Evolutionary conservation across 2,888 invertebrate species (phyloP).

Genomic region (Chloroclystis v-ata): DNA sequence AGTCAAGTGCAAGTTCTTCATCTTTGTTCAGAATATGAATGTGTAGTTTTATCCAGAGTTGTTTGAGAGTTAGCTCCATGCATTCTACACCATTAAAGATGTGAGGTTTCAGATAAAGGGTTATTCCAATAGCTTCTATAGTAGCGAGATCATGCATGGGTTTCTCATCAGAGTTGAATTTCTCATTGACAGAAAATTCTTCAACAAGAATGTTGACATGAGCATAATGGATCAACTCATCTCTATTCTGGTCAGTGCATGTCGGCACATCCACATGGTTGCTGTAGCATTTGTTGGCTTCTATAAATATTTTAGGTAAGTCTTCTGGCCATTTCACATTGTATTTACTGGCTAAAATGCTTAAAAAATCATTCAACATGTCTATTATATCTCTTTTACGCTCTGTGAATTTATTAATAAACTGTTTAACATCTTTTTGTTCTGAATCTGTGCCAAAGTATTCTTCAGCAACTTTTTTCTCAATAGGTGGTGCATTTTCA

Average conservation of each 20-base stretch:
- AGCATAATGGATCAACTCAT: conserved; percentile 55
- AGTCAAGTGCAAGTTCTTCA: conserved; percentile 64
- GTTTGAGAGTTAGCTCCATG: conserved; percentile 56
- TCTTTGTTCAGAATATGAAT: conserved; percentile 59
- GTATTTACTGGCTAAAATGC: conserved; percentile 80
- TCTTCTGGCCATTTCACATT: conserved; percentile 81
- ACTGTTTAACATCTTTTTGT: conserved; percentile 79
- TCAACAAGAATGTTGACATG: conserved; percentile 60
- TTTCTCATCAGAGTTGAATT: conserved; percentile 48
- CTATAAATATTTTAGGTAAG: conserved; percentile 77
- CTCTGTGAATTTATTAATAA: conserved; percentile 79
- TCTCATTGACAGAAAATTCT: conserved; percentile 62
- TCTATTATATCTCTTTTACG: conserved; percentile 77
- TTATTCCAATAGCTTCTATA: conserved; percentile 59
- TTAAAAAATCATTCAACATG: conserved; percentile 79
- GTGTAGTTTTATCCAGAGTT: conserved; percentile 68
- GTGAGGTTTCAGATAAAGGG: conserved; percentile 56
- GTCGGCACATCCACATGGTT: conserved; percentile 65
- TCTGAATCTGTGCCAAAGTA: conserved; percentile 84
- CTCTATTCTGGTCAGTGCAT: conserved; percentile 52
- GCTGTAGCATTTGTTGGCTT: conserved; percentile 78
- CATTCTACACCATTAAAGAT: conserved; percentile 53
- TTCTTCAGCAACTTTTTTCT: conserved; percentile 40
- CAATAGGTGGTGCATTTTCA: conserved; percentile 52
- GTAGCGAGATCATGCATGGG: conserved; percentile 52